These are phyloP conservation scores for Aphaenogaster rudis DNA, from an alignment of 1,140 invertebrate species.

Conservation along the genomic window DNA sequence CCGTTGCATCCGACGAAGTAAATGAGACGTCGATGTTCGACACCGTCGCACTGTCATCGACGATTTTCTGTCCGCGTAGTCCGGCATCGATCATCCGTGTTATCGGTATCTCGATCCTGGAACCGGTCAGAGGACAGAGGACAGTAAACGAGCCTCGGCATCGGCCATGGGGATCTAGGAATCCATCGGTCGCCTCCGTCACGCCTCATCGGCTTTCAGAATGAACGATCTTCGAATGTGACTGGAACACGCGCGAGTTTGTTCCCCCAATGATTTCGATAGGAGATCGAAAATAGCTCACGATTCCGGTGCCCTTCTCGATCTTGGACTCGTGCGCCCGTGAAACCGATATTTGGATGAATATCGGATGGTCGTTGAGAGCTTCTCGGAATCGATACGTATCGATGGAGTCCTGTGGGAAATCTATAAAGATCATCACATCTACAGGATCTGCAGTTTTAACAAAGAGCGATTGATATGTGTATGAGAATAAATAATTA, in stretches of 20 bases:
- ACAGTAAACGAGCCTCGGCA: conserved; percentile 71
- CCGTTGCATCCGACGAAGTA: conserved; percentile 65
- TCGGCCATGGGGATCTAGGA: conserved; percentile 79
- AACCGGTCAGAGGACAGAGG: conserved; percentile 74
- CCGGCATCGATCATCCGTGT: conserved; percentile 84
- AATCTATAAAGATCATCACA: neutral
- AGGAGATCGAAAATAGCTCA: conserved; percentile 32
- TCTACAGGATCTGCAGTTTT: neutral
- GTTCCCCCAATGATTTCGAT: conserved; percentile 47
- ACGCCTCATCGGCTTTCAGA: conserved; percentile 82
- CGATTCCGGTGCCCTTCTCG: conserved; percentile 16
- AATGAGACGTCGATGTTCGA: conserved; percentile 73
- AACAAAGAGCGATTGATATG: neutral
- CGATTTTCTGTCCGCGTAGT: conserved; percentile 56
- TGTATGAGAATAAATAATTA: neutral
- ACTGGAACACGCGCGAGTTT: conserved; percentile 74
- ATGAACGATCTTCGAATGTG: conserved; percentile 78
- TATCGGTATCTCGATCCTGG: conserved; percentile 84
- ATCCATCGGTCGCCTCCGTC: conserved; percentile 78
- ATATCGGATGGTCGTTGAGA: neutral
- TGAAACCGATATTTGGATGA: conserved; percentile 37
- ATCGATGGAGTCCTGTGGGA: neutral
- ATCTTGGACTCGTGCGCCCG: conserved; percentile 14
- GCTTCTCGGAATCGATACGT: neutral
- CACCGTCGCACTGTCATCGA: conserved; percentile 66